Conservation (phyloP, 2,797 vertebrate species). For the Aselliscus stoliczkanus region DNA sequence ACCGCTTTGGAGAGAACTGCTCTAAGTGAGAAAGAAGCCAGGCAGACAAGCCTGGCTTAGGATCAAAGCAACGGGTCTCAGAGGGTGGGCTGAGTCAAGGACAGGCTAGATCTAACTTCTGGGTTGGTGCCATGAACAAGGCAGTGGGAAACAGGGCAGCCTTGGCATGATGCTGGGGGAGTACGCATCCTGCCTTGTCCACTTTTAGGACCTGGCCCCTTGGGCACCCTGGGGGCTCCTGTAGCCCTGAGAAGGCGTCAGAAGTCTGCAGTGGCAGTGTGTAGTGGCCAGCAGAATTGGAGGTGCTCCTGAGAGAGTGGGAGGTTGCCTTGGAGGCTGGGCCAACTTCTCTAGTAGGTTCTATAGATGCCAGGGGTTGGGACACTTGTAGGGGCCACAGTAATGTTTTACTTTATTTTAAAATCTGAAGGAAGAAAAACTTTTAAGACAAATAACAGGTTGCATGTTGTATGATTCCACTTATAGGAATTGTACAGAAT, state of each 20-base stretch:
- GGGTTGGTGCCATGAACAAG: background rate
- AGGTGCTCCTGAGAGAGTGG: background rate
- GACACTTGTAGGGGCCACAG: background rate
- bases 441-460: background rate
- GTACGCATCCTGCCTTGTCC: background rate
- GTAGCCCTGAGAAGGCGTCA: background rate
- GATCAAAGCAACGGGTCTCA: conserved; percentile 45
- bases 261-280: background rate
- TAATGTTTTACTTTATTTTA: background rate
- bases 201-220: background rate
- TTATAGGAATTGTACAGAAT: background rate
- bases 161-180: background rate
- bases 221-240: background rate
- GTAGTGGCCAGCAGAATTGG: background rate
- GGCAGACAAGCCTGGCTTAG: conserved; percentile 16
- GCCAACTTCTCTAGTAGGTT: background rate
- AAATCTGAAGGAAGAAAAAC: background rate
- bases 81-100: conserved; percentile 32
- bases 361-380: background rate
- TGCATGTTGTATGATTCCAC: background rate
- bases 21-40: conserved; percentile 52
- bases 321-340: background rate
- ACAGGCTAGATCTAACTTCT: background rate
- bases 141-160: background rate
- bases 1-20: conserved; percentile 6